Evolutionary conservation across 2,888 invertebrate genomes (phyloP), one percentile per base, ranked within the genome.

Genomic region (Nymphalis c-album): DNA sequence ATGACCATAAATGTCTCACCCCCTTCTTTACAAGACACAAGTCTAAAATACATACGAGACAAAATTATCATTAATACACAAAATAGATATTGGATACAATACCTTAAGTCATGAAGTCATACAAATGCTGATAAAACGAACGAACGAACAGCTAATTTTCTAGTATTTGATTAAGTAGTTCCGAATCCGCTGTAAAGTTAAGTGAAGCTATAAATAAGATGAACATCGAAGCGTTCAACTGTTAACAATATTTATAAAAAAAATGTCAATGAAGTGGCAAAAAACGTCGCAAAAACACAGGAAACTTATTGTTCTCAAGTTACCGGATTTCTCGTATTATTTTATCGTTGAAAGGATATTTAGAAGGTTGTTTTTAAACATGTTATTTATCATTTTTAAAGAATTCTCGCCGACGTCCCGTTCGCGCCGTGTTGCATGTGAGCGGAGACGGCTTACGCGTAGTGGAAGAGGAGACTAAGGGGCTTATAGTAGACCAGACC

Each of bases 391-490:
- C 26, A 31, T 31, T 31, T n/a, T 74, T 77, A 10, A 88, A 98
- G 97, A 96, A 96, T 85, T 97, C 97, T 16, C 94, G 97, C 67
- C 94, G 98, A 72, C 94, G 98, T 78, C 97, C 98, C 6, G 95
- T 98, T n/a, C 95, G 97, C 71, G 97, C 98, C 5, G 94, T 97
- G 72, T 93, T 98, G 22, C 97, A 97, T 85, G 97, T 98, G 5
- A 97, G 97, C 77, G 98, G 98, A 6, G 99, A 99, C 87, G 99
- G 99, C 0, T 93, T 99, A 55, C 94, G 99, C 31, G 99, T 99
- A 5, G 99, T 99, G 1, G 99, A 99, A 87, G 99, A 99, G 81
- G 98, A 99, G 85, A 99, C 98, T 45, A 99, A 99, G 92, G 99
- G 99, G 46, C 94, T 99, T 73, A 98, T 99, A 76, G 99, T 99